Base-by-base conservation (phyloP, 2,888 invertebrate genomes). In the Xestoiulus laeticollis region DNA sequence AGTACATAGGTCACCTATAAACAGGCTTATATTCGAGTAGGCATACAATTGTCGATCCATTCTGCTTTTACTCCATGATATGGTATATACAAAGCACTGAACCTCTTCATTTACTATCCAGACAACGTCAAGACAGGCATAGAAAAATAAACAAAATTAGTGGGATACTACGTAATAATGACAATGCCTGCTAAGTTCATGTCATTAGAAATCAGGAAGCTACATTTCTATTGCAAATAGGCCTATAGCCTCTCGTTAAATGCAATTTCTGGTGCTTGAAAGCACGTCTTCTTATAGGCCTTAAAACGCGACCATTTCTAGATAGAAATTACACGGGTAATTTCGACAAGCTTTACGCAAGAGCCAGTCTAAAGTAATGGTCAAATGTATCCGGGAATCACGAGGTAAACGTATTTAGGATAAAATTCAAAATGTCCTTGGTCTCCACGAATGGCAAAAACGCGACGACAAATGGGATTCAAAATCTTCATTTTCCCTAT, bases 351-450 rank as follows among this genome's bases (percentile, higher is more conserved):
- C 19, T 59, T 59, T n/a, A 22, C 59, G 59, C 48, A 48, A 26
- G 26, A 26, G 0, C 26, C 68, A 5, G 3, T 68, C 26, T 16
- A 0, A 32, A 30, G 16, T 16, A 78, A 30, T 78, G 78, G 16
- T 30, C 78, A 78, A 4, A 78, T 26, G n/a, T n/a, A 78, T 78
- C 14, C 78, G 16, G 30, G 78, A 78, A 78, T 78, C 16, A 30
- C 30, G 16, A 16, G 30, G 26, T 30, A 68, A 68, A 22, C 12
- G n/a, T 68, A 68, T 78, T 14, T 78, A 32, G 78, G 30, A 30
- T 16, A 78, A 78, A n/a, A 78, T 78, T 5, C 78, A 78, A 78
- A 78, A 78, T 78, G 78, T 78, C 78, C 78, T 78, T 78, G 78
- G 30, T 78, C 12, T 26, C 26, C 30, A 26, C 78, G 30, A 78